Evolutionary conservation across 2,113 vertebrate species (phyloP).

Genomic region (Phaetusa simplex): DNA sequence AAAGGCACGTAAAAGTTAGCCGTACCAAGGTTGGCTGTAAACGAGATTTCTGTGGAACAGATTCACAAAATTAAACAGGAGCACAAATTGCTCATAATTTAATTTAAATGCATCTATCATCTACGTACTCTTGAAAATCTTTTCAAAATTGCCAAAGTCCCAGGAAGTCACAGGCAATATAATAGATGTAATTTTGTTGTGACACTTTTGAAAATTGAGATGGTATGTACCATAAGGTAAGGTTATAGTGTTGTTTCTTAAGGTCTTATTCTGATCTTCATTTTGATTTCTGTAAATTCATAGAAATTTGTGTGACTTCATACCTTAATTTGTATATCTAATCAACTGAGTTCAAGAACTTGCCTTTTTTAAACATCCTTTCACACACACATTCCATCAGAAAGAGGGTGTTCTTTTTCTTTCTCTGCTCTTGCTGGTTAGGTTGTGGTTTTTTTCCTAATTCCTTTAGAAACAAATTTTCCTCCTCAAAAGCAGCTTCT

Average conservation of each 20-base stretch:
- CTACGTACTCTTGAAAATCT: background rate
- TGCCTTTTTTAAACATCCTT: background rate
- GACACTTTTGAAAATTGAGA: background rate
- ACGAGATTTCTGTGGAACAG: background rate
- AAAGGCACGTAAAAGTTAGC: background rate
- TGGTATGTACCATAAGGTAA: background rate
- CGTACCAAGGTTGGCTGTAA: background rate
- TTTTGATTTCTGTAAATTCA: background rate
- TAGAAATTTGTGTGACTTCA: background rate
- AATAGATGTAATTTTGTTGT: background rate
- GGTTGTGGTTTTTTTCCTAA: background rate
- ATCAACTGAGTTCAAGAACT: background rate
- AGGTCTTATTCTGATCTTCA: background rate
- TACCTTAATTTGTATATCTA: background rate
- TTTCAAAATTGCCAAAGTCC: background rate
- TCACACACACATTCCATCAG: background rate
- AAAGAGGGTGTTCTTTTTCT: background rate
- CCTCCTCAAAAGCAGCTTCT: background rate
- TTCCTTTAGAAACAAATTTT: background rate
- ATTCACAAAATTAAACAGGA: background rate
- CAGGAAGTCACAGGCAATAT: background rate
- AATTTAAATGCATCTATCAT: background rate
- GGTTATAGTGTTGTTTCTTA: background rate
- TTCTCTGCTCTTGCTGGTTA: background rate
- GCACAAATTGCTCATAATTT: background rate